phyloP scores from a whole-genome alignment of 64 coral and sea anemone species.

The Montipora foliosa region DNA sequence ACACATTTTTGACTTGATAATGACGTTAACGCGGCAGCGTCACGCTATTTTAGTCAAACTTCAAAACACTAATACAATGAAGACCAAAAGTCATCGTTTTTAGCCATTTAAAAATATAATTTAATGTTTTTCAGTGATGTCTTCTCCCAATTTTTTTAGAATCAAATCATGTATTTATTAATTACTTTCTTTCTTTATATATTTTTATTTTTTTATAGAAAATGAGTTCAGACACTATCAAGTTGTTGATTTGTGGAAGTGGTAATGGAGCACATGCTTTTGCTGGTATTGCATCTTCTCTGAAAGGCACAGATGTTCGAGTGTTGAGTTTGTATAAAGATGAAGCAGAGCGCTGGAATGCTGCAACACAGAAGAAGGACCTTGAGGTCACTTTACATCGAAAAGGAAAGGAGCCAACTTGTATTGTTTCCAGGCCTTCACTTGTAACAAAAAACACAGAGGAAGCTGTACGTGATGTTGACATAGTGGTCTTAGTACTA shows the following conservation, averaged over 20 bases:
- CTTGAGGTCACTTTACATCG: slow-evolving; percentile 15
- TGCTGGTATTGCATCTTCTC: not conserved
- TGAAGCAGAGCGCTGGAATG: not conserved
- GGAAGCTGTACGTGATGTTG: slow-evolving; percentile 34
- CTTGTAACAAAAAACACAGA: slow-evolving; percentile 71
- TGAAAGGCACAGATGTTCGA: not conserved
- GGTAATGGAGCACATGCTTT: not conserved
- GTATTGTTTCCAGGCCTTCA: slow-evolving; percentile 29
- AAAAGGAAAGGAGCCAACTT: not conserved
- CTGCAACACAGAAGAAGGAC: not conserved
- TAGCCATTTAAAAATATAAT: too few species aligned
- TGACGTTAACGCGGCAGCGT: too few species aligned
- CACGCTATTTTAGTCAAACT: too few species aligned
- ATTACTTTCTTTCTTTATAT: too few species aligned
- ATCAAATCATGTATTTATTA: too few species aligned
- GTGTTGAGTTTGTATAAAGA: not conserved
- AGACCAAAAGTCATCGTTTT: too few species aligned
- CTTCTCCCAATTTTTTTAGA: too few species aligned
- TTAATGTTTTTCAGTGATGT: too few species aligned
- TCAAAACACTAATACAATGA: too few species aligned
- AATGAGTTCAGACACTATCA: not conserved
- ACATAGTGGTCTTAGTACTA: slow-evolving; percentile 42
- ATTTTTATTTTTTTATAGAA: too few species aligned
- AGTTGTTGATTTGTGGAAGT: not conserved
- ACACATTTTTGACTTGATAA: too few species aligned